Base-by-base conservation (phyloP, 2,888 invertebrate genomes). In the Isoperla grammatica region DNA sequence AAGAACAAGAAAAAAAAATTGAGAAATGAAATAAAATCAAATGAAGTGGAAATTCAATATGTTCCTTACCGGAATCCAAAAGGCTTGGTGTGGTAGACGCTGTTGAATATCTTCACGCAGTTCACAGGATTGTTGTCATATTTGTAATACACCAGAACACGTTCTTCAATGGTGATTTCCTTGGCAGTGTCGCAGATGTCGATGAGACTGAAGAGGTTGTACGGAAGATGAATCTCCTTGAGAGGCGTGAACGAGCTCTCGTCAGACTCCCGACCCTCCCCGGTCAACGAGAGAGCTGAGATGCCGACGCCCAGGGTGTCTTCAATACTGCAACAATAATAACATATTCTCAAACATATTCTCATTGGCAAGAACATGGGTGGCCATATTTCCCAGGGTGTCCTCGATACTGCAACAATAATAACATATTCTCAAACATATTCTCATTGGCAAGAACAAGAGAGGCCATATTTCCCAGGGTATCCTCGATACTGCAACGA, bases 171-270 rank as follows among this genome's bases (percentile, higher is more conserved):
- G 1, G 82, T 81, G 13, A 99, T 85, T 71, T 91, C 89, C 76
- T 99, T 99, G 57, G 88, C 87, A 1, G 95, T 90, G 71, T 96
- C 95, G 73, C 99, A 99, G 66, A 98, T 95, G 67, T 98, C 95
- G 13, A 99, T 85, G 68, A 99, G 77, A 29, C 98, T 95, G 75
- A 95, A 97, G 40, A 95, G 75, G 70, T 93, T 85, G 71, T 95
- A 95, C 0, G 97, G 95, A 9, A 95, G 80, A 69, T 87, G 87
- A 1, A 92, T 76, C 60, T 86, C 82, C 68, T 86, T 87, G 2
- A 96, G 75, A 0, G 96, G 96, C 1, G 83, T 83, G 70, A 95
- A 97, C 65, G 95, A 94, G 11, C 95, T 90, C 70, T 90, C 86
- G 19, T 88, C 87, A 0, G 90, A 87, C 71, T 91, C 90, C 57